phyloP scores from a whole-genome alignment of 2,797 vertebrate species.

The Sandelia bainsii region DNA sequence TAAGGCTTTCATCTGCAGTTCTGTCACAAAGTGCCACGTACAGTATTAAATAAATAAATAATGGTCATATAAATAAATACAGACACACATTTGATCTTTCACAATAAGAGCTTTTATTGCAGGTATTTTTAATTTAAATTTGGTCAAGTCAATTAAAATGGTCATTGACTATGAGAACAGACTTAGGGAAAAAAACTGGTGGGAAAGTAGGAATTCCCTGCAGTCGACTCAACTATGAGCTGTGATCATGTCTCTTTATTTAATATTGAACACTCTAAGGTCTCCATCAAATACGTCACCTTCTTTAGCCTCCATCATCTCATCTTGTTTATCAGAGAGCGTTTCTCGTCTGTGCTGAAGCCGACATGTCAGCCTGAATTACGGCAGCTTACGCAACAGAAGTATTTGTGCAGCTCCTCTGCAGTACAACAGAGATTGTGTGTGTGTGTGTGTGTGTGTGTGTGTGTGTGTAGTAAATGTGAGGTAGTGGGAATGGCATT shows the following conservation, averaged over 20 bases:
- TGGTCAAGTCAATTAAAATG: background rate
- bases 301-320: conserved; percentile 2
- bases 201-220: background rate
- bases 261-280: conserved; percentile 35
- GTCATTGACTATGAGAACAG: background rate
- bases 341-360: conserved; percentile 2
- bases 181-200: background rate
- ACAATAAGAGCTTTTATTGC: background rate
- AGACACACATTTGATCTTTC: conserved; percentile 8
- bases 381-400: conserved; percentile 36
- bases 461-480: conserved; percentile 11
- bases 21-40: background rate
- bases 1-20: too few relatives aligned
- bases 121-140: background rate
- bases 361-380: conserved; percentile 27
- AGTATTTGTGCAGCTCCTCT: conserved; percentile 29
- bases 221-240: background rate
- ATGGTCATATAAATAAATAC: background rate
- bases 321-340: background rate
- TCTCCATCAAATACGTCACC: conserved; percentile 8
- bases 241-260: conserved; percentile 4
- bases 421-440: background rate
- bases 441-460: conserved; percentile 19
- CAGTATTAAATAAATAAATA: conserved; percentile 9
- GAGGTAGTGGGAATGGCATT: background rate